Percentiles rank a stretch among this genome's conserved stretches.
These are phyloP conservation scores for Toxotes chatareus DNA, from an alignment of 2,113 vertebrate species.

Conservation along the genomic window DNA sequence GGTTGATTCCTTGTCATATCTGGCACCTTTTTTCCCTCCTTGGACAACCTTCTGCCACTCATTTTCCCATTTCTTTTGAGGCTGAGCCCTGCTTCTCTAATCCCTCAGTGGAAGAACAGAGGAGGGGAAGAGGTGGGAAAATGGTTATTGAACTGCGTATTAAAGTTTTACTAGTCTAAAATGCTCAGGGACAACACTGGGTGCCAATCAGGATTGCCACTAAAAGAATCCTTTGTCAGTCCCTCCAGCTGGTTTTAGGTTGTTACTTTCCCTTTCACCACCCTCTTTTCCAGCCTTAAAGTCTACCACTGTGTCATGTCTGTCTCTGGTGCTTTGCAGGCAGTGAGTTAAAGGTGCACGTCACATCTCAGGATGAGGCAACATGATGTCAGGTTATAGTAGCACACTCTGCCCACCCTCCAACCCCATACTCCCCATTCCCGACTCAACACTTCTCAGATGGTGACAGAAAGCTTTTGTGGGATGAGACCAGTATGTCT, in stretches of 20 bases:
- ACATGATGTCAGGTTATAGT: slow-evolving; percentile 46
- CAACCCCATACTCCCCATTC: background rate
- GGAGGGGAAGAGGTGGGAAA: slow-evolving; percentile 17
- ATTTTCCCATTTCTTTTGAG: slow-evolving; percentile 57
- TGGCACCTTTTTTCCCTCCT: slow-evolving; percentile 30
- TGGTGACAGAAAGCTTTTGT: slow-evolving; percentile 25
- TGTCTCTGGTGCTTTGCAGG: slow-evolving; percentile 45
- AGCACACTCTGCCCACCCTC: slow-evolving; percentile 23
- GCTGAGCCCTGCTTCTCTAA: slow-evolving; percentile 39
- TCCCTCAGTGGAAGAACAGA: slow-evolving; percentile 56
- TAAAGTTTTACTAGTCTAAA: slow-evolving; percentile 58
- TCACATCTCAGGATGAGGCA: slow-evolving; percentile 42
- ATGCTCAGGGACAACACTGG: slow-evolving; percentile 58
- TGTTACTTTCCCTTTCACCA: slow-evolving; percentile 50
- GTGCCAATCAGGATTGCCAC: slow-evolving; percentile 61
- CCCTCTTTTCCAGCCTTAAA: slow-evolving; percentile 57
- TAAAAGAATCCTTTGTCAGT: slow-evolving; percentile 65
- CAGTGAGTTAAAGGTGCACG: slow-evolving; percentile 26
- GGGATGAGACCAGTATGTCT: background rate
- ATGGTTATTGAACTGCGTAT: slow-evolving; percentile 60
- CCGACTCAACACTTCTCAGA: slow-evolving; percentile 22
- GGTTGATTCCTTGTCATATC: slow-evolving; percentile 20
- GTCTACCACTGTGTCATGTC: slow-evolving; percentile 48
- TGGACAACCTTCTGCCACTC: slow-evolving; percentile 43
- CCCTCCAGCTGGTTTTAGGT: slow-evolving; percentile 54